These are phyloP conservation scores for Ceraclea dissimilis DNA, from an alignment of 2,888 invertebrate genomes.

Conservation along the genomic window DNA sequence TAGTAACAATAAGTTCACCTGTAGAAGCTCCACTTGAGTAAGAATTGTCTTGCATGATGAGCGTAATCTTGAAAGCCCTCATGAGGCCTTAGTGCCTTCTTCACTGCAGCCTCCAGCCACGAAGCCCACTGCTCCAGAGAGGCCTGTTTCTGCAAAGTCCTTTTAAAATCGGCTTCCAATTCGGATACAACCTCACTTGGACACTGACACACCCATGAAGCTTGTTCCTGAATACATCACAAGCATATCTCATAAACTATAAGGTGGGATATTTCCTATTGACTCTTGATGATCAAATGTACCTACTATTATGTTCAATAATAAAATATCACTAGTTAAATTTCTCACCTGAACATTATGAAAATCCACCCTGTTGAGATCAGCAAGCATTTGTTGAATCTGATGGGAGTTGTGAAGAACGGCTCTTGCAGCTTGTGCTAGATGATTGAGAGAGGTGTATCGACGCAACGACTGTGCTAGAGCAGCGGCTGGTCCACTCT, in stretches of 20 bases:
- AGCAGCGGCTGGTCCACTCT: conserved; percentile 78
- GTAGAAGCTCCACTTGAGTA: conserved; percentile 98
- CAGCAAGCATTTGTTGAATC: conserved; percentile 93
- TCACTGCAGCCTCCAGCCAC: conserved; percentile 94
- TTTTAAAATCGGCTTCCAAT: conserved; percentile 87
- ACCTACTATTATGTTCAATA: not conserved
- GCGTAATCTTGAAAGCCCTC: conserved; percentile 77
- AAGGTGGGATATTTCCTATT: conserved; percentile 1
- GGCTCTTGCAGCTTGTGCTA: conserved; percentile 92
- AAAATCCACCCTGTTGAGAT: conserved; percentile 96
- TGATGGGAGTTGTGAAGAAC: conserved; percentile 92
- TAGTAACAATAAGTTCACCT: conserved; percentile 50
- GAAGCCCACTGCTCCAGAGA: conserved; percentile 95
- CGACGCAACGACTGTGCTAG: conserved; percentile 92
- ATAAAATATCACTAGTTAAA: too few relatives aligned
- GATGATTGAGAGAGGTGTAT: conserved; percentile 94
- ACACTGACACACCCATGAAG: conserved; percentile 97
- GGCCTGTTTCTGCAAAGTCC: conserved; percentile 86
- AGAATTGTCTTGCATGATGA: conserved; percentile 81
- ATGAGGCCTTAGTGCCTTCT: conserved; percentile 80
- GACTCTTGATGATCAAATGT: not conserved
- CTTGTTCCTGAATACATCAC: conserved; percentile 42
- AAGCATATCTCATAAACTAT: too few relatives aligned
- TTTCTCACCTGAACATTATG: conserved; percentile 88
- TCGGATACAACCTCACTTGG: conserved; percentile 73